A percentile compares a stretch with the other conserved stretches of the same genome.
These are phyloP conservation scores for Bovichtus diacanthus DNA, from an alignment of 2,797 vertebrate species.

Conservation along the genomic window DNA sequence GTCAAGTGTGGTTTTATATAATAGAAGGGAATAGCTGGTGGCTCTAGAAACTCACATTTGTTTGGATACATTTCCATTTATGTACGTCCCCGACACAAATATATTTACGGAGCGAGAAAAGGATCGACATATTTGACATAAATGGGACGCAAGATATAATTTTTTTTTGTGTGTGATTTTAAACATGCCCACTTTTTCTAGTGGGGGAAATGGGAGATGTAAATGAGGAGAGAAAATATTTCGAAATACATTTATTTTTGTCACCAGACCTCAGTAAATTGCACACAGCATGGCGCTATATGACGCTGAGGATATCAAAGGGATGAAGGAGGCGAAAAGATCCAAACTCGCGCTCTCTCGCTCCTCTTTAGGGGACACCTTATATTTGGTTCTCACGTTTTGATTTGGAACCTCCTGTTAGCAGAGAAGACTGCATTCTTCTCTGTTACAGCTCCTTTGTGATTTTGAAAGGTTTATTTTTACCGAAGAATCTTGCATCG, in stretches of 20 bases:
- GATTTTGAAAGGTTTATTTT: conserved; percentile 43
- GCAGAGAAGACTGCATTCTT: not conserved
- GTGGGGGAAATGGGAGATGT: not conserved
- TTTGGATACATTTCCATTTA: not conserved
- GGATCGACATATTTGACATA: not conserved
- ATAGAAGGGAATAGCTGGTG: not conserved
- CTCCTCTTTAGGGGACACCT: conserved; percentile 21
- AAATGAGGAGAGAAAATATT: conserved; percentile 1
- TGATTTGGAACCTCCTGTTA: conserved; percentile 40
- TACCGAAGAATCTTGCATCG: conserved; percentile 7
- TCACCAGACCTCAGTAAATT: conserved; percentile 34
- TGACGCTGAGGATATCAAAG: conserved; percentile 42
- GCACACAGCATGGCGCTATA: conserved; percentile 15
- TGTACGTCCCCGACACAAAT: no score
- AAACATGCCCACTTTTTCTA: not conserved
- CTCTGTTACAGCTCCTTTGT: conserved; percentile 18
- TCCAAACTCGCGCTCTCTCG: conserved; percentile 5
- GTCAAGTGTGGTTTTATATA: not conserved
- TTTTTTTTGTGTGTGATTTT: not conserved
- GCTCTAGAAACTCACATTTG: not conserved
- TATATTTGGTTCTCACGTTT: conserved; percentile 22
- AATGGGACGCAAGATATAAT: not conserved
- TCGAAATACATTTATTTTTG: conserved; percentile 17
- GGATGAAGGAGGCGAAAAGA: conserved; percentile 16
- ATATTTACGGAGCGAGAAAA: not conserved